phyloP scores from a whole-genome alignment of 2,888 invertebrate species.

The Parochlus steinenii region DNA sequence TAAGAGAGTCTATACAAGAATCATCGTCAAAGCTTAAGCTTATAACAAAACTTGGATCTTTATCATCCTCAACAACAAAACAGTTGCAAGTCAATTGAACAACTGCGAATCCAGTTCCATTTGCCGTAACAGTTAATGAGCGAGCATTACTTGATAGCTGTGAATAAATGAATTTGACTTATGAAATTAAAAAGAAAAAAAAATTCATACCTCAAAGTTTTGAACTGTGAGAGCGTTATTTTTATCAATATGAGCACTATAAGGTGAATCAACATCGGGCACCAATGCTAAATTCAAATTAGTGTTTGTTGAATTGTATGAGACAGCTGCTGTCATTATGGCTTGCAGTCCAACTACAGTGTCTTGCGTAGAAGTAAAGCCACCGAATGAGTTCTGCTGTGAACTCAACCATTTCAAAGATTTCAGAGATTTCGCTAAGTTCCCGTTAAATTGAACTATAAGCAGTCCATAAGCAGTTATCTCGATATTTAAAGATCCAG shows the following conservation, averaged over 20 bases:
- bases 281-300: background rate
- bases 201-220: background rate
- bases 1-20: too few species aligned
- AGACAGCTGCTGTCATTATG: constrained; percentile 18
- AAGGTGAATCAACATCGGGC: background rate
- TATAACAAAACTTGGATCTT: background rate
- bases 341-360: constrained; percentile 42
- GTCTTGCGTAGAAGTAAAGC: constrained; percentile 52
- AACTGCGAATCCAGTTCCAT: constrained; percentile 5
- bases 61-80: background rate
- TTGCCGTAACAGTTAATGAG: background rate
- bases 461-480: constrained; percentile 2
- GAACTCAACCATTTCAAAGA: constrained; percentile 48
- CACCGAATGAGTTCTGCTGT: constrained; percentile 41
- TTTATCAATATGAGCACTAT: background rate
- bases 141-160: background rate
- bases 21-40: too few species aligned
- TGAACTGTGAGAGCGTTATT: background rate
- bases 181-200: background rate
- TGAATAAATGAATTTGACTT: background rate
- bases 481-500: constrained; percentile 2
- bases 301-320: background rate
- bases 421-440: constrained; percentile 24
- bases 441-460: too few species aligned
- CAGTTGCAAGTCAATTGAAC: constrained; percentile 9